Conservation (phyloP, 2,113 vertebrate genomes). For the Xenopus laevis region DNA sequence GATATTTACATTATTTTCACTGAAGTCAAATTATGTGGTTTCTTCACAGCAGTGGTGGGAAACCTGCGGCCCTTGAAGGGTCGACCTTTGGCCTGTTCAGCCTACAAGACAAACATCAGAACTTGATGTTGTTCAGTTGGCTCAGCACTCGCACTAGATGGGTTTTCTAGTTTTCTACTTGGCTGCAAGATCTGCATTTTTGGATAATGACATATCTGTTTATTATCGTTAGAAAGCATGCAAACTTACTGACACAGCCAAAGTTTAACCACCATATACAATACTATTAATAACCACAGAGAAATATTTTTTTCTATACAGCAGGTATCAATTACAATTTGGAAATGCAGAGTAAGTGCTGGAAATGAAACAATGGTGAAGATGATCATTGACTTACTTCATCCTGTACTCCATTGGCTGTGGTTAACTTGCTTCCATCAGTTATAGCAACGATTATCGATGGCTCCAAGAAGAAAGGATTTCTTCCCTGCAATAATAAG, state of each 20-base stretch:
- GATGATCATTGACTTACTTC: constrained; percentile 54
- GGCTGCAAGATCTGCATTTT: too few relatives aligned
- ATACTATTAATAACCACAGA: too few relatives aligned
- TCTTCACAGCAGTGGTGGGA: constrained; percentile 8
- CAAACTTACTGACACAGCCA: neutral
- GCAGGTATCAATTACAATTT: too few relatives aligned
- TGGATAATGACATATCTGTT: neutral
- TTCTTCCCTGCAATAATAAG: constrained; percentile 72
- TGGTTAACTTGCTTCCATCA: constrained; percentile 88
- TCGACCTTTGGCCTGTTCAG: constrained; percentile 9
- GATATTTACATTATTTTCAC: constrained; percentile 15
- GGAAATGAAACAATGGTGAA: too few relatives aligned
- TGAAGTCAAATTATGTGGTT: constrained; percentile 9
- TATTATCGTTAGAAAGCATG: neutral
- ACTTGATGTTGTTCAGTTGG: neutral
- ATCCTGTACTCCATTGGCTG: constrained; percentile 81
- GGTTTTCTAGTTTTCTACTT: neutral
- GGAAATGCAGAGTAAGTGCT: too few relatives aligned
- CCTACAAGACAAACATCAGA: neutral
- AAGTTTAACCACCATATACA: too few relatives aligned
- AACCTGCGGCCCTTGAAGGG: constrained; percentile 11
- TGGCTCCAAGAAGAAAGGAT: constrained; percentile 90
- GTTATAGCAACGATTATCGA: constrained; percentile 90
- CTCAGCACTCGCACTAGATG: neutral
- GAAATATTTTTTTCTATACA: too few relatives aligned